Conservation (phyloP, 2,113 vertebrate species). For the Laticauda laticaudata region DNA sequence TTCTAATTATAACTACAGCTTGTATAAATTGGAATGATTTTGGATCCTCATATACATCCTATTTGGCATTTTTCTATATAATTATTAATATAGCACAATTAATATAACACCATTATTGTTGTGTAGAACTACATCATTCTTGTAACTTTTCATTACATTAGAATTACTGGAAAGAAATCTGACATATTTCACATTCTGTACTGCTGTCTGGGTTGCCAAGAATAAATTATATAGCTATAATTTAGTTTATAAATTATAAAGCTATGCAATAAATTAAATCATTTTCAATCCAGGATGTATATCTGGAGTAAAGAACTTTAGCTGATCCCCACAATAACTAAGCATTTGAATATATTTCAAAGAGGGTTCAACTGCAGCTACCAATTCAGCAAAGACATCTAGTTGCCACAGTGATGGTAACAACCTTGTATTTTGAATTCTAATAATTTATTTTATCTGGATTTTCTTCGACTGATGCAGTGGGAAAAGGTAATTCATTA, state of each 20-base stretch:
- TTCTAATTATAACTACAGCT: neutral
- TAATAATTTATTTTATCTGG: conserved; percentile 6
- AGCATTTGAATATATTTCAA: neutral
- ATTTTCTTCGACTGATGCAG: neutral
- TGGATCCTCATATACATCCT: neutral
- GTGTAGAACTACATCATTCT: no score
- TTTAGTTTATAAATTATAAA: neutral
- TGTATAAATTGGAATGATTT: neutral
- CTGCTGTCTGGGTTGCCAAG: neutral
- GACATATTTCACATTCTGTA: neutral
- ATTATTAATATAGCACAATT: no score
- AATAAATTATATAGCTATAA: neutral
- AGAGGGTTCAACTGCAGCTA: neutral
- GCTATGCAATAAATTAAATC: neutral
- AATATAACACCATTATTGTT: neutral
- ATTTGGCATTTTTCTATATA: neutral
- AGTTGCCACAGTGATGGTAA: neutral
- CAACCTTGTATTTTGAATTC: neutral
- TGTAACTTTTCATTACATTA: neutral
- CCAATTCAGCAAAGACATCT: neutral
- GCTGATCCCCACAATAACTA: neutral
- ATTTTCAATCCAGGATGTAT: neutral
- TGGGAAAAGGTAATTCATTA: neutral
- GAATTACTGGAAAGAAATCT: neutral
- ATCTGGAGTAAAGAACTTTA: neutral